Conservation (phyloP, 1,140 invertebrate genomes). For the Mycetomoellerius zeteki region DNA sequence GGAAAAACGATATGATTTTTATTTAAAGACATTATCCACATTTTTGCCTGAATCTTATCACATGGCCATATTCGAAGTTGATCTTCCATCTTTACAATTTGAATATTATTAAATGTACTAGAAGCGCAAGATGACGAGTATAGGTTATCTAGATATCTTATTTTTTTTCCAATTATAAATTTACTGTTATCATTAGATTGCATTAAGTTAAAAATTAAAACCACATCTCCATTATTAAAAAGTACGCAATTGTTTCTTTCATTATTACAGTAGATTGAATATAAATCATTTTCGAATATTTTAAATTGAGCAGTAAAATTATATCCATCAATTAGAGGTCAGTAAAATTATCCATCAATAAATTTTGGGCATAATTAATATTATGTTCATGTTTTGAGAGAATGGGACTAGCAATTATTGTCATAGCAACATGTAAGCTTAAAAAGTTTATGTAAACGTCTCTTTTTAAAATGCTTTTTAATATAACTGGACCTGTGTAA, state of each 20-base stretch:
- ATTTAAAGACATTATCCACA: too few species aligned
- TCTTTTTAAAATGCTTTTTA: neutral
- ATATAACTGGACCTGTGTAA: neutral
- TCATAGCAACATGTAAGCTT: constrained; percentile 2
- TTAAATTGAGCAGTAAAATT: neutral
- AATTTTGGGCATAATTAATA: constrained; percentile 4
- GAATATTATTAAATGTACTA: too few species aligned
- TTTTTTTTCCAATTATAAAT: neutral
- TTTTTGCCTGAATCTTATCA: too few species aligned
- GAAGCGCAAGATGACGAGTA: too few species aligned
- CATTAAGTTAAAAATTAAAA: neutral
- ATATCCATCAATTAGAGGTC: neutral
- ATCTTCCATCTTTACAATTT: too few species aligned
- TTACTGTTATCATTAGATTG: neutral
- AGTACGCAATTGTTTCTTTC: neutral
- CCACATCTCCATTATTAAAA: neutral
- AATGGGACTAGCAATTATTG: constrained; percentile 6
- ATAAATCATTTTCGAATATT: neutral
- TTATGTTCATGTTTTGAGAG: neutral
- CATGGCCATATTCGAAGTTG: too few species aligned
- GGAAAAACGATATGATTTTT: too few species aligned
- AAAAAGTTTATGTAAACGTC: constrained; percentile 20
- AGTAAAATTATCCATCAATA: too few species aligned
- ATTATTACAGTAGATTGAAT: neutral
- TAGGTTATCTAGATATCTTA: too few species aligned